phyloP scores from a whole-genome alignment of 2,797 vertebrate species.

The Platalea minor region DNA sequence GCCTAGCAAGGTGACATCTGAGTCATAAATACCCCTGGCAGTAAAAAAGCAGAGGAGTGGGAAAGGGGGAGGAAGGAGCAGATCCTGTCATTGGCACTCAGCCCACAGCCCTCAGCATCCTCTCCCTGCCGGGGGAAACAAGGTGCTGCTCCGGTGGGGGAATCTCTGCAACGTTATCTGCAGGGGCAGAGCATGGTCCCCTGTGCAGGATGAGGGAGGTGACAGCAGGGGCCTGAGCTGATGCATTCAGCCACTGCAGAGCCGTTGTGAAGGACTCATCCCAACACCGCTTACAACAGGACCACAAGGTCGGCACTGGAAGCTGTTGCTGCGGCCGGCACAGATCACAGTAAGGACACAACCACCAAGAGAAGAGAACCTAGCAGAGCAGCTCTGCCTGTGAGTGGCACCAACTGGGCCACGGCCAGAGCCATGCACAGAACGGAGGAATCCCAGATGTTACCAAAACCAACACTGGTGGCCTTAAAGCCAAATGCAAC shows the following conservation, averaged over 20 bases:
- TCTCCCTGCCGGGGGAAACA: background rate
- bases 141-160: fast-evolving
- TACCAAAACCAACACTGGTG: background rate
- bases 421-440: background rate
- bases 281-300: background rate
- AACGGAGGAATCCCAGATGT: background rate
- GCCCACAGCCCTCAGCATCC: background rate
- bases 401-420: background rate
- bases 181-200: background rate
- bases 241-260: background rate
- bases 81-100: background rate
- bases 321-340: background rate
- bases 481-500: background rate
- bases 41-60: background rate
- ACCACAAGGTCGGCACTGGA: fast-evolving
- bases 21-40: background rate
- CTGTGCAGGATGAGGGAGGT: background rate
- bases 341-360: background rate
- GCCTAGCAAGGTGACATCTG: background rate
- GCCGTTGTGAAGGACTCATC: background rate
- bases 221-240: background rate
- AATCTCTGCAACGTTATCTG: background rate
- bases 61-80: background rate
- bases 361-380: fast-evolving
- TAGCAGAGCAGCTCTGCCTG: background rate